Base-by-base conservation (phyloP, 1,140 invertebrate genomes). In the Telenomus remus region DNA sequence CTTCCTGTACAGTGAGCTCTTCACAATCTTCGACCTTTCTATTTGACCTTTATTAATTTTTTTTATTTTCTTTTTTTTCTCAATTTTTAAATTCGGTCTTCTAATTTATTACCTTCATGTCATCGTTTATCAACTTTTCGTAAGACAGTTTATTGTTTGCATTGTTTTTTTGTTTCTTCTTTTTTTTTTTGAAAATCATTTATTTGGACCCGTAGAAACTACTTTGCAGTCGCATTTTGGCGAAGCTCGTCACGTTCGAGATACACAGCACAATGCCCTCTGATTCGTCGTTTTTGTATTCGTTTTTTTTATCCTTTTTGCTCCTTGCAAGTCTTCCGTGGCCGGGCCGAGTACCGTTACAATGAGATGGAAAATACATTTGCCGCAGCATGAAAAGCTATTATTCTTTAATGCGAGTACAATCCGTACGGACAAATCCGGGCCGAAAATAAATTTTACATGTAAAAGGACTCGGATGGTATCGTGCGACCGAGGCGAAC, bases 321-420 rank as follows among this genome's bases (percentile, higher is more conserved):
- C 13, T 46, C 7, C 14, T 11, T n/a, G 14, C 56, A 33, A 15
- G 46, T 14, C 51, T 61, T 16, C 55, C 59, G 27, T 57, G 50
- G n/a, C n/a, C 10, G 33, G 13, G 10, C 27, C 49, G 37, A 49
- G 44, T 46, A 27, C 27, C 42, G 11, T 48, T 63, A 68, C 53
- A 75, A 51, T 68, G 63, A 68, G 53, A 68, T 68, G 59, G 50
- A 74, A 61, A 74, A 74, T 56, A 66, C 70, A 74, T 74, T 66
- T 56, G 63, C 50, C 50, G 47, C 60, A 64, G 42, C 59, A 72
- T 64, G 60, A 59, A 72, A 64, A 64, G 53, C 69, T 5, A 64
- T 72, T 64, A 57, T 72, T 72, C 69, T 72, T 72, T 72, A 64
- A 64, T 72, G 42, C 54, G 44, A 35, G 59, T 72, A 53, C 48